phyloP scores from a whole-genome alignment of 2,113 vertebrate species.

The Equus quagga region DNA sequence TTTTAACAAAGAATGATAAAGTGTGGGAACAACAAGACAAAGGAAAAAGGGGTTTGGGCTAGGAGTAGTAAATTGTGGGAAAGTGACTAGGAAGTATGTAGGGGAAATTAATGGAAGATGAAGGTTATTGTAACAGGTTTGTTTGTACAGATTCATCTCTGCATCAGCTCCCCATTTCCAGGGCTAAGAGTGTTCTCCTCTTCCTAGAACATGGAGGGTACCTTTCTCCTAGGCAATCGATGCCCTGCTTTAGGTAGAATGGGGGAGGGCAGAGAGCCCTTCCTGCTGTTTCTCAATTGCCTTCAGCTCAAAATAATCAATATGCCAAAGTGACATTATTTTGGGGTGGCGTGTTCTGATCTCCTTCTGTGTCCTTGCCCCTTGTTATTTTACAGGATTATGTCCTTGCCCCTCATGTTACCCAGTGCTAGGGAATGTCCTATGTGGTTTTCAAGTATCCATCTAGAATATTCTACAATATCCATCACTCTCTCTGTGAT shows the following conservation, averaged over 20 bases:
- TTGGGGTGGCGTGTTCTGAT: neutral
- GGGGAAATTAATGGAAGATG: neutral
- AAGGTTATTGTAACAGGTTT: neutral
- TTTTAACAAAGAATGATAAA: neutral
- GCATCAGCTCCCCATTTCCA: neutral
- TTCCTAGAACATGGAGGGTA: neutral
- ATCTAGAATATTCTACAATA: neutral
- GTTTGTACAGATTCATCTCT: neutral
- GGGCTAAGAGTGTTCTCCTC: neutral
- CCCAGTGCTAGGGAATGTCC: neutral
- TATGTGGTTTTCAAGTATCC: neutral
- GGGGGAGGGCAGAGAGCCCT: neutral
- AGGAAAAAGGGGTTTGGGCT: neutral
- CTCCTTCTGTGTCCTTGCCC: neutral
- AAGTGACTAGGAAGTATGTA: neutral
- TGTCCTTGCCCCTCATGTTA: neutral
- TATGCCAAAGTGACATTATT: neutral
- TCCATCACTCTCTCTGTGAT: neutral
- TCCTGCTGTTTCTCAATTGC: neutral
- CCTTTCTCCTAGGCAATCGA: neutral
- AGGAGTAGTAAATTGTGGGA: no score
- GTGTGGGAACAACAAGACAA: neutral
- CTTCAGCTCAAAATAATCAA: neutral
- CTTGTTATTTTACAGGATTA: neutral
- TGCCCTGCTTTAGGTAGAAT: neutral